A percentile compares a stretch with the other conserved stretches of the same genome.
Conservation (phyloP, 2,113 vertebrate species). For the Amblyornis subalaris region DNA sequence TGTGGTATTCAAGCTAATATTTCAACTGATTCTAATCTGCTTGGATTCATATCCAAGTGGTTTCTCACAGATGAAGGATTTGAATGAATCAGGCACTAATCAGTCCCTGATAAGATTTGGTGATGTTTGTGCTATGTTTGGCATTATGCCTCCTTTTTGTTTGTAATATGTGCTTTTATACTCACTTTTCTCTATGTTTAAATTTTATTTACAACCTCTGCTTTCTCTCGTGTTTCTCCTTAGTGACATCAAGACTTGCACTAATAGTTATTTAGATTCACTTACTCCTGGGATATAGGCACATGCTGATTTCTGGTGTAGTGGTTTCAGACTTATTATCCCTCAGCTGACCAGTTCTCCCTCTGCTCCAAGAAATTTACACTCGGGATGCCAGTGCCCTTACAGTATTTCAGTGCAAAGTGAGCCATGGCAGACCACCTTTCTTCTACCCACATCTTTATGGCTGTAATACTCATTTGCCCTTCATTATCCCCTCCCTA, state of each 20-base stretch:
- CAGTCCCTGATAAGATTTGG: background rate
- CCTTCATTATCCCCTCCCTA: background rate
- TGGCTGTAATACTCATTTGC: background rate
- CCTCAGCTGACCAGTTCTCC: background rate
- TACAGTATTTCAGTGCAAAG: background rate
- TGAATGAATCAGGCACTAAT: constrained; percentile 15
- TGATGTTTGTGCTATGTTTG: background rate
- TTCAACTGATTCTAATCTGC: constrained; percentile 17
- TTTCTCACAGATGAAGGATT: constrained; percentile 10
- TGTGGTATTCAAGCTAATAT: background rate
- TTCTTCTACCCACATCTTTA: background rate
- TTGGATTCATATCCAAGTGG: background rate
- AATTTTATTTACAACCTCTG: background rate
- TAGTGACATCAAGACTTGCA: background rate
- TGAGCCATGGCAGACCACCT: background rate
- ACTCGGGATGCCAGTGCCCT: background rate
- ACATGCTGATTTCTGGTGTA: background rate
- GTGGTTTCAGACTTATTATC: background rate
- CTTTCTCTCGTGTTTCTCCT: background rate
- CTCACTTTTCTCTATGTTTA: background rate
- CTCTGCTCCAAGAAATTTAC: background rate
- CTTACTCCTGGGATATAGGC: background rate
- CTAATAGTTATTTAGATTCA: background rate
- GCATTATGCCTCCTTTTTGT: background rate
- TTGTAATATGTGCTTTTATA: background rate